Base-by-base conservation (phyloP, 2,113 vertebrate genomes). In the Psilopsiagon aymara region DNA sequence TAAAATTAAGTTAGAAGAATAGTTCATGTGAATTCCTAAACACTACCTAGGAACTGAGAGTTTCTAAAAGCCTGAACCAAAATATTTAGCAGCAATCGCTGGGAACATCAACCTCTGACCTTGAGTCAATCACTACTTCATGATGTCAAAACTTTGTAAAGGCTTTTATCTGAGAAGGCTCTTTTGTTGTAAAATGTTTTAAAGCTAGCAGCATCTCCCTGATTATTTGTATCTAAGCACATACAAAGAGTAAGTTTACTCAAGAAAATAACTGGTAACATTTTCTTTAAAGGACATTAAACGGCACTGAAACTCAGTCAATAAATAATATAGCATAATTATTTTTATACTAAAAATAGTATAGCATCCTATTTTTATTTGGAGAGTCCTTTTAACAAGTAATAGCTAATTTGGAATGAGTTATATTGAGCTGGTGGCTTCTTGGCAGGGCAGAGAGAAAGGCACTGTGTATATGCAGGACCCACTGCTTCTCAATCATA, bases 391-490 rank as follows among this genome's bases (percentile, higher is more conserved):
- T 79, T 55, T 75, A 60, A 53, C 6, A 68, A 44, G 21, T 53
- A 47, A 49, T 5, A 20, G 7, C 11, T 82, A 37, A 60, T 59
- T 82, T 35, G 28, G 44, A 44, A 47, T 71, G 35, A 57, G 24
- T 18, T 64, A 5, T 21, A 4, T 55, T n/a, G 71, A 76, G 44
- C 33, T 76, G n/a, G 15, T 79, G 63, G 33, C 39, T 82, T 68
- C 46, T 44, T 55, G 37, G 35, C 24, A 47, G 43, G 10, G 15
- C 51, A n/a, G 60, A 39, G 14, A 64, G 79, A 53, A 74, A 49
- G 18, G 10, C 0, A 0, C 13, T 12, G 3, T 27, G 39, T 6
- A 4, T 43, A 29, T 13, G 33, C 39, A 74, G 44, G 15, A 66
- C 37, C 6, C 13, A 1, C 10, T 46, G 62, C 70, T 90, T 17